These are phyloP conservation scores for Eudasyphora cyanicolor DNA, from an alignment of 2,888 invertebrate genomes.

Conservation along the genomic window DNA sequence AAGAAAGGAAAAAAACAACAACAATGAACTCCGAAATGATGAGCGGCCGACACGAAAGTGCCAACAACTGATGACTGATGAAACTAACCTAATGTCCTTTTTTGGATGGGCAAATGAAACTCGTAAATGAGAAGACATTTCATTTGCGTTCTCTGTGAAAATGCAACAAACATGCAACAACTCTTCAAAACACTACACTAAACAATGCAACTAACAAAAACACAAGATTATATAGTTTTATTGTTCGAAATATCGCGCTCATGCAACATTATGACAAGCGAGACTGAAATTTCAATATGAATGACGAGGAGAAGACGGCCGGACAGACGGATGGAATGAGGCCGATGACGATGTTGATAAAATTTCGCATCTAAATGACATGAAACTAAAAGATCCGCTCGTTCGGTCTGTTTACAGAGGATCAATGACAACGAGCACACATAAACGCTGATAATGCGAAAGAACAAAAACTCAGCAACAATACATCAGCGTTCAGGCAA, in stretches of 20 bases:
- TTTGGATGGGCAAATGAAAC: slow-evolving; percentile 34
- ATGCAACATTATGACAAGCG: slow-evolving; percentile 45
- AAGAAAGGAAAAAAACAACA: slow-evolving; percentile 44
- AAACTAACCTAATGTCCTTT: slow-evolving; percentile 53
- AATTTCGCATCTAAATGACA: slow-evolving; percentile 53
- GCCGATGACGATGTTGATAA: slow-evolving; percentile 41
- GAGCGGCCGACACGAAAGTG: slow-evolving; percentile 46
- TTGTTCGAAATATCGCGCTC: slow-evolving; percentile 64
- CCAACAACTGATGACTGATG: slow-evolving; percentile 39
- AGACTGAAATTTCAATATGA: not conserved
- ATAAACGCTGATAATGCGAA: slow-evolving; percentile 31
- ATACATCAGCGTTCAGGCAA: not conserved
- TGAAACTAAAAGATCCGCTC: slow-evolving; percentile 29
- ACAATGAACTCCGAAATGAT: slow-evolving; percentile 30
- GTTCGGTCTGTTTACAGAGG: slow-evolving; percentile 60
- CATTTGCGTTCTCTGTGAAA: slow-evolving; percentile 38
- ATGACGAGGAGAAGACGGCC: slow-evolving; percentile 15
- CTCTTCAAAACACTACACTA: no score
- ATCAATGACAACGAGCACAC: slow-evolving; percentile 62
- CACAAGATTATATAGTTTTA: slow-evolving; percentile 48
- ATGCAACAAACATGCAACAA: slow-evolving; percentile 42
- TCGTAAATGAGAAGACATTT: slow-evolving; percentile 45
- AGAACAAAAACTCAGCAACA: not conserved
- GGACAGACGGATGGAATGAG: slow-evolving; percentile 1
- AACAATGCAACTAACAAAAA: not conserved